Percentiles rank a stretch among this genome's conserved stretches.
phyloP scores from a whole-genome alignment of 2,797 vertebrate species.

The Sparidentex hasta region DNA sequence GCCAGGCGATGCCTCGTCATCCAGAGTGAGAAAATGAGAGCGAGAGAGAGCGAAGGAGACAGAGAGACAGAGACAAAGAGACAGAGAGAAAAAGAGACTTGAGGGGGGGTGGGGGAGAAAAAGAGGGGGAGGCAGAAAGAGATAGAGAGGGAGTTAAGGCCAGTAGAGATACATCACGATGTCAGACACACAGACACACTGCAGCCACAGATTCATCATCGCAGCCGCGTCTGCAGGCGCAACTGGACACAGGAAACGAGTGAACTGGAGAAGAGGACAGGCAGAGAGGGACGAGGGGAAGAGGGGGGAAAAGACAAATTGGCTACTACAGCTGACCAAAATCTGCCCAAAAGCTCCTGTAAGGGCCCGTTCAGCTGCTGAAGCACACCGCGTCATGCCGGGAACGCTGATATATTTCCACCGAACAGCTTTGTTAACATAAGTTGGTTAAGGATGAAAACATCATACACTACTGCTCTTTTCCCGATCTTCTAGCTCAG shows the following conservation, averaged over 20 bases:
- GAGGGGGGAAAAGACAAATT: constrained; percentile 69
- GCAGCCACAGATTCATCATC: constrained; percentile 90
- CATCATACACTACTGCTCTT: constrained; percentile 6
- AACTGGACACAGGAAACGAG: constrained; percentile 82
- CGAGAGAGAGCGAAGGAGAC: constrained; percentile 49
- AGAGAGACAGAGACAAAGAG: constrained; percentile 65
- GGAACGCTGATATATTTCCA: constrained; percentile 31
- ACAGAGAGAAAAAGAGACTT: constrained; percentile 61
- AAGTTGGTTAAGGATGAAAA: constrained; percentile 2
- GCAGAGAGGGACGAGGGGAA: constrained; percentile 57
- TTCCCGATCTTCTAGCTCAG: constrained; percentile 49
- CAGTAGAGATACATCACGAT: constrained; percentile 87
- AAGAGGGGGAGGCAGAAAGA: constrained; percentile 57
- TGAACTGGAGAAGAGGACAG: constrained; percentile 73
- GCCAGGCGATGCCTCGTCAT: constrained; percentile 71
- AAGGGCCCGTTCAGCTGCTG: constrained; percentile 39
- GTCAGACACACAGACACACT: constrained; percentile 88
- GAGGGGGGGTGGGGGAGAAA: constrained; percentile 29
- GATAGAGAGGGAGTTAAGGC: constrained; percentile 79
- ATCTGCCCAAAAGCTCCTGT: constrained; percentile 62
- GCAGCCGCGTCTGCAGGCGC: constrained; percentile 83
- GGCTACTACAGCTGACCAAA: constrained; percentile 61
- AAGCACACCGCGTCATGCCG: constrained; percentile 36
- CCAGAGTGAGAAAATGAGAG: constrained; percentile 68
- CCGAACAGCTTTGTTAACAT: constrained; percentile 6